A percentile compares a stretch with the other conserved stretches of the same genome.
Evolutionary conservation across 2,888 invertebrate genomes (phyloP).

Genomic region (Napeogenes sylphis): DNA sequence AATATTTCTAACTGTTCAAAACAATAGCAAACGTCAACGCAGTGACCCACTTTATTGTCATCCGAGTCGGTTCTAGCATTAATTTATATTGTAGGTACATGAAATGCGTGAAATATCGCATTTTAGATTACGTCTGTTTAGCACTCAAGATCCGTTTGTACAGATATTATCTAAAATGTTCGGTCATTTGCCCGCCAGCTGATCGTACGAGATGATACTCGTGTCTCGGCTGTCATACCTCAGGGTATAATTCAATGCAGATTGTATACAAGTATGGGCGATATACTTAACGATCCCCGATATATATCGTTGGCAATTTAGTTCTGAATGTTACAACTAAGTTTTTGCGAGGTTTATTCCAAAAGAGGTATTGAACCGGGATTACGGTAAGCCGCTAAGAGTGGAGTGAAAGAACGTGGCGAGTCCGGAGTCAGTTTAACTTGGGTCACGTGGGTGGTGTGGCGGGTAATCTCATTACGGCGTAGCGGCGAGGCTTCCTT

Average conservation of each 20-base stretch:
- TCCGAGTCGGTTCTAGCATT: too few species aligned
- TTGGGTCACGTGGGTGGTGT: conserved; percentile 37
- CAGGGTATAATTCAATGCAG: conserved; percentile 23
- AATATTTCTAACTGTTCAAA: too few species aligned
- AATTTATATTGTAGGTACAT: too few species aligned
- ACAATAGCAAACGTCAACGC: too few species aligned
- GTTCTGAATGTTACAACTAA: background rate
- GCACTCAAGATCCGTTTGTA: conserved; percentile 9
- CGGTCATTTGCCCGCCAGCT: conserved; percentile 22
- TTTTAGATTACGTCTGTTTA: conserved; percentile 1
- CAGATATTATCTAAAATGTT: conserved; percentile 19
- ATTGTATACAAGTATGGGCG: conserved; percentile 15
- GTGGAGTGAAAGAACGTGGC: conserved; percentile 24
- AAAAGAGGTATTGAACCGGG: conserved; percentile 20
- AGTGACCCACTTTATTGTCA: too few species aligned
- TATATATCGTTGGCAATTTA: too few species aligned
- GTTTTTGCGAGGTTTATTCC: conserved; percentile 6
- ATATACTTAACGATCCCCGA: background rate
- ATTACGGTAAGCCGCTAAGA: conserved; percentile 28
- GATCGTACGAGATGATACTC: conserved; percentile 26
- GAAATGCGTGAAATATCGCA: too few species aligned
- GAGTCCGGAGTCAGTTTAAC: conserved; percentile 28
- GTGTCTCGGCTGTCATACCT: conserved; percentile 25
- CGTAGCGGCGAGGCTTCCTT: conserved; percentile 65
- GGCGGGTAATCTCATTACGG: conserved; percentile 64